Base-by-base conservation (phyloP, 1,140 invertebrate genomes). In the Temnothorax longispinosus region DNA sequence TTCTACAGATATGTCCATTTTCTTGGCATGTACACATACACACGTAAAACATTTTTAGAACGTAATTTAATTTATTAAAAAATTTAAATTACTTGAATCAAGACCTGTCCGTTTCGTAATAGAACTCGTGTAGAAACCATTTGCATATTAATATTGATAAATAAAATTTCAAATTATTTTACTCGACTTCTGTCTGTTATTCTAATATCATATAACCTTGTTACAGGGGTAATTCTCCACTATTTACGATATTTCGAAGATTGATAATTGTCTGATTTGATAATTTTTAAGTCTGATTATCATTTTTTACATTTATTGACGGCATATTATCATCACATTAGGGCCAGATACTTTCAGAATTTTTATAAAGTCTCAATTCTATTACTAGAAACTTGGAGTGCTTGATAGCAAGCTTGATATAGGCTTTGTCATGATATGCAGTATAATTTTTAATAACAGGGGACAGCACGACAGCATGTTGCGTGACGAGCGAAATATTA, bases 361-460 rank as follows among this genome's bases (percentile, higher is more conserved):
- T 60, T 58, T 47, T 13, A 47, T 62, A 13, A 69, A 71, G 13
- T 84, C 67, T 82, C n/a, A 62, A 74, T 62, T 75, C 13, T 21
- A 10, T 8, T 27, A 18, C 7, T 47, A 74, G 13, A 82, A 38
- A 35, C 27, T 75, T 47, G 65, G 7, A 32, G 41, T 27, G 18
- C 11, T 7, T n/a, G 60, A 67, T 38, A n/a, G 0, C 50, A 18
- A 69, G 21, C 10, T 67, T 44, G 5, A 69, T 69, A 50, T 69
- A 50, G 54, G 3, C 15, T 74, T 62, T 38, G 54, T 84, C 69
- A 84, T 41, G 69, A 82, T 75, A 38, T 50, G 18, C 69, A 84
- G 18, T 62, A 15, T 72, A 84, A 82, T 82, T 82, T 84, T 75
- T 84, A 84, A 74, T 84, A 84, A 84, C 32, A 74, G 54, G 7